Conservation (phyloP, 2,113 vertebrate species). For the Myiagra hebetior region DNA sequence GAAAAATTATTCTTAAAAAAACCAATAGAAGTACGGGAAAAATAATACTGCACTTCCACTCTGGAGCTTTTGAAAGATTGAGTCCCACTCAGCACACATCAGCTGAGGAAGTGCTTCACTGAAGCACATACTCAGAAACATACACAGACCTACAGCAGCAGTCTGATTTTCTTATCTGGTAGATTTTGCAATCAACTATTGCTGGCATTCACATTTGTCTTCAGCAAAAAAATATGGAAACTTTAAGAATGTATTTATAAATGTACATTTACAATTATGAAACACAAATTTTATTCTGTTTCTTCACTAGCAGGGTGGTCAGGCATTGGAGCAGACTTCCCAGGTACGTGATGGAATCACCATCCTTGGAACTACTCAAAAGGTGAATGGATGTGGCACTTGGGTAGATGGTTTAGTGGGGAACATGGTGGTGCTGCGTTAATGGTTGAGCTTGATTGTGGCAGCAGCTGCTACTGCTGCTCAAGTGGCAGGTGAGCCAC, state of each 20-base stretch:
- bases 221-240: background rate
- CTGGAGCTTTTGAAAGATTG: background rate
- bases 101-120: background rate
- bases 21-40: accelerated
- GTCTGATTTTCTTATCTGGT: background rate
- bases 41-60: background rate
- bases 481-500: too few species aligned
- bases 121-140: background rate
- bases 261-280: background rate
- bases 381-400: accelerated
- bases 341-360: background rate
- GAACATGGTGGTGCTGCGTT: background rate
- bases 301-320: background rate
- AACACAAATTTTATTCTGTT: background rate
- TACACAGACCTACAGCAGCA: background rate
- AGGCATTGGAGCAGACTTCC: background rate
- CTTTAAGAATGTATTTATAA: background rate
- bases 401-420: background rate
- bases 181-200: background rate
- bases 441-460: background rate
- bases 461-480: too few species aligned
- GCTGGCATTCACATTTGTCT: background rate
- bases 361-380: background rate
- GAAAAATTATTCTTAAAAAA: background rate
- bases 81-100: background rate